A percentile compares a stretch with the other conserved stretches of the same genome.
phyloP scores from a whole-genome alignment of 2,888 invertebrate genomes.

The Proisotoma minuta region DNA sequence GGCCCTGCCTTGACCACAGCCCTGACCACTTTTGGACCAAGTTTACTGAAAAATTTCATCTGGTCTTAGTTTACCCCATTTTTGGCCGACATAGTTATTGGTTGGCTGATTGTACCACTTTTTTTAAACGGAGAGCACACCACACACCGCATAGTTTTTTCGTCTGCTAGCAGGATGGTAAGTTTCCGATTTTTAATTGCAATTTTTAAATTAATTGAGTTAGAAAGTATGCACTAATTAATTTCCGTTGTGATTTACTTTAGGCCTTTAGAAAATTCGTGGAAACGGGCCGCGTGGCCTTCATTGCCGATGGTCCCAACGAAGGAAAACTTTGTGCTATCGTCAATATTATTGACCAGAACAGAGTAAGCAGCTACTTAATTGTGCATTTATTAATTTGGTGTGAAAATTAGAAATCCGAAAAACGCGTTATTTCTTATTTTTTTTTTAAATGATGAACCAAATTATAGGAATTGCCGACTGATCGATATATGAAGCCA shows the following conservation, averaged over 20 bases:
- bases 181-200: neutral
- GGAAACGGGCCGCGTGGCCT: conserved; percentile 95
- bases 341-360: conserved; percentile 96
- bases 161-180: conserved; percentile 3
- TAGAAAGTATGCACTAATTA: no score
- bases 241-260: no score
- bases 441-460: conserved; percentile 59
- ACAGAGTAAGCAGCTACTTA: conserved; percentile 60
- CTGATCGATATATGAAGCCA: conserved; percentile 66
- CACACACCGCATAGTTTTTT: conserved; percentile 1
- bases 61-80: no score
- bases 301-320: conserved; percentile 81
- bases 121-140: neutral
- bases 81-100: no score
- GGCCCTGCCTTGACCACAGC: no score
- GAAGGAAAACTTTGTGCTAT: conserved; percentile 90
- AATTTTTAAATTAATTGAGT: no score
- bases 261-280: conserved; percentile 89
- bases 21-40: no score
- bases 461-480: conserved; percentile 71
- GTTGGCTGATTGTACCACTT: no score
- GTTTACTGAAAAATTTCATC: no score
- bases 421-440: no score
- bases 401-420: conserved; percentile 7
- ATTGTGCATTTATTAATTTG: conserved; percentile 6